These are phyloP conservation scores for Rhopilema esculentum DNA, from an alignment of 30 jellyfish, hydroid and myxozoan genomes.

Conservation along the genomic window DNA sequence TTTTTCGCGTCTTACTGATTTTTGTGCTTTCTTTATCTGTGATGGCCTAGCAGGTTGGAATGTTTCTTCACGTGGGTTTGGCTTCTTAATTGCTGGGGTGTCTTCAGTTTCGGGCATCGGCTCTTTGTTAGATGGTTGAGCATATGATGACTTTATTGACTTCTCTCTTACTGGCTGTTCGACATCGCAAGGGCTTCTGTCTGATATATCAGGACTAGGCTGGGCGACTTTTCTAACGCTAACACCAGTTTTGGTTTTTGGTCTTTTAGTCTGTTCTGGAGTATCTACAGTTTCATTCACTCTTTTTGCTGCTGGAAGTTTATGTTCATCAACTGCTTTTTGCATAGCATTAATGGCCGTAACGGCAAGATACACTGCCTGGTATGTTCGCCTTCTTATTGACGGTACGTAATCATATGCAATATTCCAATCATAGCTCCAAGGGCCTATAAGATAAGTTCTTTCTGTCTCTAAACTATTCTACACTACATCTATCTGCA, in stretches of 20 bases:
- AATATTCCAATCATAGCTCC: slow-evolving; percentile 8
- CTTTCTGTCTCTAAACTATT: slow-evolving; percentile 3
- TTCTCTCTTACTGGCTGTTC: neutral
- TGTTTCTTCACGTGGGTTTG: neutral
- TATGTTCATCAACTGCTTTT: slow-evolving; percentile 22
- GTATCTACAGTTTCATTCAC: too few relatives aligned
- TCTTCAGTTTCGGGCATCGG: neutral
- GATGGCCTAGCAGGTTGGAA: neutral
- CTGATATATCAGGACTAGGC: neutral
- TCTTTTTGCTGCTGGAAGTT: too few relatives aligned
- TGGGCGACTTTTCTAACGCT: neutral
- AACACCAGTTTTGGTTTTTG: too few relatives aligned
- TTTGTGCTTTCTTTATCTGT: neutral
- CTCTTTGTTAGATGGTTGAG: neutral
- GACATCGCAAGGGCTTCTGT: neutral
- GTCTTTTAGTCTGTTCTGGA: too few relatives aligned
- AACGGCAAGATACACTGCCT: slow-evolving; percentile 31
- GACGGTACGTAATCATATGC: slow-evolving; percentile 33
- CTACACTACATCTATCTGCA: neutral
- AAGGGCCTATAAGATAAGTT: slow-evolving; percentile 20
- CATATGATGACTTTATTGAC: neutral
- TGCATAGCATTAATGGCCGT: slow-evolving; percentile 62
- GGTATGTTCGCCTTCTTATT: slow-evolving; percentile 28
- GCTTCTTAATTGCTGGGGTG: neutral
- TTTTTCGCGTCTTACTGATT: neutral